phyloP scores from a whole-genome alignment of 1,140 invertebrate species.

The Drosophila sturtevanti region DNA sequence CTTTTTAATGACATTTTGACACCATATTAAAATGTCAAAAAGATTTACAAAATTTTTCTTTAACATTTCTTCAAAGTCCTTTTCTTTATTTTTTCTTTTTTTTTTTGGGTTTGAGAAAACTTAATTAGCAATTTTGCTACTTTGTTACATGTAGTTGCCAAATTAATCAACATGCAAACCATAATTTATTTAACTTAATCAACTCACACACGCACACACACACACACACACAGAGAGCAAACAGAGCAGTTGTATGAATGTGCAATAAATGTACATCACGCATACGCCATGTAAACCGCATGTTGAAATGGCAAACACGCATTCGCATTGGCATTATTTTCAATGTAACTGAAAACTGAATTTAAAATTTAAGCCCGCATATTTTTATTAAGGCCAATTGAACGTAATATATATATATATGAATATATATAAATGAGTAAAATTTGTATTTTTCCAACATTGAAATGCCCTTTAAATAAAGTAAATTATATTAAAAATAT shows the following conservation, averaged over 20 bases:
- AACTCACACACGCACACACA: slow-evolving; percentile 33
- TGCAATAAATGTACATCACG: slow-evolving; percentile 43
- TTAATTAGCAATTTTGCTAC: slow-evolving; percentile 37
- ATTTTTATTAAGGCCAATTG: not conserved
- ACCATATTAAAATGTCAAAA: slow-evolving; percentile 71
- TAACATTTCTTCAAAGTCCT: not conserved
- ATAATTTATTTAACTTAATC: slow-evolving; percentile 76
- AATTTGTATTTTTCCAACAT: not conserved
- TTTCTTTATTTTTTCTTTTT: slow-evolving; percentile 9
- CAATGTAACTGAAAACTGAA: slow-evolving; percentile 1
- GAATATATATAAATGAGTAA: not conserved
- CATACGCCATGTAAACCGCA: slow-evolving; percentile 52
- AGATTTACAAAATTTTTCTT: slow-evolving; percentile 19
- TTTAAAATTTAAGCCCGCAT: slow-evolving; percentile 7
- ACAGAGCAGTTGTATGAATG: slow-evolving; percentile 17
- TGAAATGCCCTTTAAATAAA: not conserved
- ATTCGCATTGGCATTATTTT: slow-evolving; percentile 38
- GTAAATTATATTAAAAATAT: no score
- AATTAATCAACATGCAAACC: slow-evolving; percentile 55
- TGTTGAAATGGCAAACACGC: slow-evolving; percentile 17
- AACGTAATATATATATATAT: no score
- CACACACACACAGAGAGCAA: not conserved
- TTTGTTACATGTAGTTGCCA: slow-evolving; percentile 44
- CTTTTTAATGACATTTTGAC: slow-evolving; percentile 54
- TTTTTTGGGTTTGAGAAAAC: slow-evolving; percentile 19